These are phyloP conservation scores for Pipistrellus pipistrellus DNA, from an alignment of 2,797 vertebrate species.

Conservation along the genomic window DNA sequence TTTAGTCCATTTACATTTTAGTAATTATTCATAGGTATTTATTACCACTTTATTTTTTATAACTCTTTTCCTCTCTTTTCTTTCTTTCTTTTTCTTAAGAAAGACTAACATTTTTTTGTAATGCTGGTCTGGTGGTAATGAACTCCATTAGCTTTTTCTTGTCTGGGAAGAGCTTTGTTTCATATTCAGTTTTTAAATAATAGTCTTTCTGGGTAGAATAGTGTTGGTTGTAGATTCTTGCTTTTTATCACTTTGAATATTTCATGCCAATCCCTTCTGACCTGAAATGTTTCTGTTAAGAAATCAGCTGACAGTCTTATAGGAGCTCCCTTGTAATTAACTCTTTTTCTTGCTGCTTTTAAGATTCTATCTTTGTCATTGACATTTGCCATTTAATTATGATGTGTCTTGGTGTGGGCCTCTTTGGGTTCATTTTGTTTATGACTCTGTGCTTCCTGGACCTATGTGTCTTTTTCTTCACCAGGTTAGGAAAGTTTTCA, in stretches of 20 bases:
- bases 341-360: neutral
- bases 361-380: neutral
- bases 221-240: neutral
- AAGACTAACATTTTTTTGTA: neutral
- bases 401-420: neutral
- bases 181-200: neutral
- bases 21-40: too few relatives aligned
- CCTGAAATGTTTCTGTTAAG: neutral
- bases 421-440: neutral
- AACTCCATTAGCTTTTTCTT: neutral
- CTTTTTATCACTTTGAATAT: neutral
- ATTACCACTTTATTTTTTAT: neutral
- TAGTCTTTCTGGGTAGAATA: neutral
- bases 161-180: neutral
- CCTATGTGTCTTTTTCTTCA: neutral
- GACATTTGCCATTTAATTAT: neutral
- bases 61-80: neutral
- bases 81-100: neutral
- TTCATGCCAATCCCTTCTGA: neutral
- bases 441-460: neutral
- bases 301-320: neutral
- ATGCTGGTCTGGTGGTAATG: neutral
- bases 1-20: too few relatives aligned
- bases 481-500: neutral
- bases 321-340: neutral